A percentile compares a stretch with the other conserved stretches of the same genome.
These are phyloP conservation scores for Uromys caudimaculatus DNA, from an alignment of 2,797 vertebrate species.

Conservation along the genomic window DNA sequence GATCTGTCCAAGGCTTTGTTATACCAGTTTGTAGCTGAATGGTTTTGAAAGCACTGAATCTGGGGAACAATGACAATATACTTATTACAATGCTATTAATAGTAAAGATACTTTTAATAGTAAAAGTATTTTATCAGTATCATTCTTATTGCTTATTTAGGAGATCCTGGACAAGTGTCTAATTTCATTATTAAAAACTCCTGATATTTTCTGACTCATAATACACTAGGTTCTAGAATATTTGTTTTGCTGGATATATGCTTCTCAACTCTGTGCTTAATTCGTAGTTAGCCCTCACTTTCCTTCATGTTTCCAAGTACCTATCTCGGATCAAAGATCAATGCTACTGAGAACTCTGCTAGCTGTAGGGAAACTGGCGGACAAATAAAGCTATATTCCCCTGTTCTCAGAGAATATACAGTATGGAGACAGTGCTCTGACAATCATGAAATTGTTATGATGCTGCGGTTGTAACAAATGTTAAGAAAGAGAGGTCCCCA, in stretches of 20 bases:
- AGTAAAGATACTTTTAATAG: neutral
- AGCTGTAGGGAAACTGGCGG: neutral
- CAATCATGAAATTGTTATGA: neutral
- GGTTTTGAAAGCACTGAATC: neutral
- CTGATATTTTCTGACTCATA: neutral
- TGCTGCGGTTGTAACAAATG: neutral
- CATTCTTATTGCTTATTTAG: neutral
- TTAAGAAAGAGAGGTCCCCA: neutral
- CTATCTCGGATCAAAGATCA: neutral
- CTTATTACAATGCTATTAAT: neutral
- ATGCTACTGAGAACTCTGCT: neutral
- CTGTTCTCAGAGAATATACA: neutral
- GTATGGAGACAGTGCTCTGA: neutral
- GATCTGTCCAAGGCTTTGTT: neutral
- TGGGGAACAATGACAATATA: neutral
- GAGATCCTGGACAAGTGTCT: neutral
- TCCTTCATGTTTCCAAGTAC: neutral
- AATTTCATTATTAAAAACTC: neutral
- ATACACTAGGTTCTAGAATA: neutral
- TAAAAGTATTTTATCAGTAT: neutral
- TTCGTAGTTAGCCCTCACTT: neutral
- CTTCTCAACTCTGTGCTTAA: neutral
- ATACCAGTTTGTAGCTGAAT: neutral
- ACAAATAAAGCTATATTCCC: neutral
- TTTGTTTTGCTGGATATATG: neutral